These are phyloP conservation scores for Holothuria leucospilota DNA, from an alignment of 53 echinoderm and acorn worm genomes.

Conservation along the genomic window DNA sequence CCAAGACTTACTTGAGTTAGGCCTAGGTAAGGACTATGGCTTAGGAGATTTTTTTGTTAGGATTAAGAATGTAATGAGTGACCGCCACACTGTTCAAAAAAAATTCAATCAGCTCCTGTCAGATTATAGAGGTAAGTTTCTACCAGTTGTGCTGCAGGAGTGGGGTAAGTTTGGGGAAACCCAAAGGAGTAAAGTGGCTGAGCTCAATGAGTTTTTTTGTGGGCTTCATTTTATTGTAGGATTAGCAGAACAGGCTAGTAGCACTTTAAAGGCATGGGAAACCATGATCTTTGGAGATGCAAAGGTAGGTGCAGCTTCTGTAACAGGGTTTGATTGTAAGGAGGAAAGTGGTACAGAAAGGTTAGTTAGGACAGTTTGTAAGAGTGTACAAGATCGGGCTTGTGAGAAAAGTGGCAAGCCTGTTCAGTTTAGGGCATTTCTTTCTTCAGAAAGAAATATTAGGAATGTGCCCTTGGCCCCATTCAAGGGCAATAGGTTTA, in stretches of 20 bases:
- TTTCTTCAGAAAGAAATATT: neutral
- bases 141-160: conserved; percentile 20
- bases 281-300: conserved; percentile 30
- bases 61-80: conserved; percentile 60
- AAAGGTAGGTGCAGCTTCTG: conserved; percentile 1
- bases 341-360: conserved; percentile 61
- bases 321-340: conserved; percentile 5
- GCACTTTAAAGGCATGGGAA: conserved; percentile 48
- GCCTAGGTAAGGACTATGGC: neutral
- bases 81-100: conserved; percentile 60
- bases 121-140: conserved; percentile 51
- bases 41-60: conserved; percentile 12
- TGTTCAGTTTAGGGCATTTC: conserved; percentile 59
- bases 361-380: conserved; percentile 57
- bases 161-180: conserved; percentile 8
- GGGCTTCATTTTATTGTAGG: conserved; percentile 73
- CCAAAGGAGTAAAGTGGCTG: neutral
- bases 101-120: conserved; percentile 55
- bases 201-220: conserved; percentile 64
- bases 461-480: conserved; percentile 45
- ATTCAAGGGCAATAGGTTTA: conserved; percentile 61
- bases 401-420: conserved; percentile 73
- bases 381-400: conserved; percentile 64
- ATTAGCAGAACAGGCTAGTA: conserved; percentile 52
- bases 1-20: conserved; percentile 8